Evolutionary conservation across 2,888 invertebrate genomes (phyloP).

Genomic region (Hyalella azteca): DNA sequence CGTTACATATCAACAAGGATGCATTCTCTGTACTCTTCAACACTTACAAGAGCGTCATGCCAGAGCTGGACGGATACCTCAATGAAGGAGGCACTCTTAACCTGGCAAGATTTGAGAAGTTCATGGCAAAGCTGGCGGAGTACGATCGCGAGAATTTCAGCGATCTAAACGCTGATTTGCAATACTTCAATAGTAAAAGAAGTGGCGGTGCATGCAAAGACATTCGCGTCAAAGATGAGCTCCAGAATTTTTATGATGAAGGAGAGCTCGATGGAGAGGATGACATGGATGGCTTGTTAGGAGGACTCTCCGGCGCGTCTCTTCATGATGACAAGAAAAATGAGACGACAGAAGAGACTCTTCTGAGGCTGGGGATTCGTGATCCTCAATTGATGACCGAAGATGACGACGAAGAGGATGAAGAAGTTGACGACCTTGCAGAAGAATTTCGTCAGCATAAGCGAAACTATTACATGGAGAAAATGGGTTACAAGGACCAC

Average conservation of each 20-base stretch:
- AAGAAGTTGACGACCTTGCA: conserved; percentile 66
- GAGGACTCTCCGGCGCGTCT: neutral
- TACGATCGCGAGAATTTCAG: conserved; percentile 78
- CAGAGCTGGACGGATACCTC: conserved; percentile 87
- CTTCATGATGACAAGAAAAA: neutral
- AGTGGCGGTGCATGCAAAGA: conserved; percentile 40
- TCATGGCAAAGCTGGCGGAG: conserved; percentile 76
- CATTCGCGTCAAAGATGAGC: conserved; percentile 38
- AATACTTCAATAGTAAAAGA: conserved; percentile 81
- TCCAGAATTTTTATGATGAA: conserved; percentile 45
- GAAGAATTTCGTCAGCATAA: conserved; percentile 85
- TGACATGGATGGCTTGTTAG: neutral
- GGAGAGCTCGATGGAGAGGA: conserved; percentile 43
- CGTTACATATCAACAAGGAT: conserved; percentile 90
- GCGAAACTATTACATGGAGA: conserved; percentile 88
- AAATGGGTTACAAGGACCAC: conserved; percentile 74
- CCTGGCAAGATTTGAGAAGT: conserved; percentile 82
- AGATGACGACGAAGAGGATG: conserved; percentile 67
- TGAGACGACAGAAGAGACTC: conserved; percentile 1
- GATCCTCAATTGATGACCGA: conserved; percentile 25
- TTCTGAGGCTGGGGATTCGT: conserved; percentile 8
- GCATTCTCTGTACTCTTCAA: conserved; percentile 85
- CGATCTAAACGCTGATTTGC: conserved; percentile 74
- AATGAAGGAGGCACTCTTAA: conserved; percentile 88
- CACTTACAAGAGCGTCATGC: conserved; percentile 85